Base-by-base conservation (phyloP, 2,113 vertebrate genomes). In the Tretioscincus oriximinensis region DNA sequence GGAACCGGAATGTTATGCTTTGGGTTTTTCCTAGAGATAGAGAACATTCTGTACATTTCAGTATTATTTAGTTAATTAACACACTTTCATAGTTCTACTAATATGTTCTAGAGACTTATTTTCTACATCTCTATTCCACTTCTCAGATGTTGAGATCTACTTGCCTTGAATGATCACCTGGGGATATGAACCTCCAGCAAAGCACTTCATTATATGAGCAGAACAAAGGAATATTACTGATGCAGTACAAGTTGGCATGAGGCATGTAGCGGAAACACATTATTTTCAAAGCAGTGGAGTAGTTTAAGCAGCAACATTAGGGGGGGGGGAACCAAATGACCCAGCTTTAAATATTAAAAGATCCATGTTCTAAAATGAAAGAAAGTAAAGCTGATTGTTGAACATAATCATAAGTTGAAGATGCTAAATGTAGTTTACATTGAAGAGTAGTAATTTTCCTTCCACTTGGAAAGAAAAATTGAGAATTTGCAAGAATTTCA, bases 21-120 rank as follows among this genome's bases (percentile, higher is more conserved):
- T 1, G 66, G 75, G 41, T 70, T 67, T 69, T 16, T 45, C 67
- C 2, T 6, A 79, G 76, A 73, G 85, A 88, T 24, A 26, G 82
- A 64, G 14, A 51, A 20, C 65, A 75, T 41, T 0, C 85, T 31
- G 72, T 74, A 89, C 80, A 88, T 63, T 81, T 88, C 80, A 84
- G 12, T 51, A 84, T 83, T 76, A 24, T 0, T 84, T 76, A 49
- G 77, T 1, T 65, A 10, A 3, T 88, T 80, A 64, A 61, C 21
- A 4, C 18, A 72, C 0, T 78, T 90, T 83, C 58, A 84, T 84
- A 78, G 51, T 0, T 0, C 64, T 81, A 83, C 7, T 71, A 85
- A 61, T 45, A 18, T 26, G 47, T 71, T 76, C 66, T 35, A 85
- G 26, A 69, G 29, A 7, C 12, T 79, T 24, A 7, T 45, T 72